Conservation (phyloP, 2,113 vertebrate genomes). For the Suricata suricatta region DNA sequence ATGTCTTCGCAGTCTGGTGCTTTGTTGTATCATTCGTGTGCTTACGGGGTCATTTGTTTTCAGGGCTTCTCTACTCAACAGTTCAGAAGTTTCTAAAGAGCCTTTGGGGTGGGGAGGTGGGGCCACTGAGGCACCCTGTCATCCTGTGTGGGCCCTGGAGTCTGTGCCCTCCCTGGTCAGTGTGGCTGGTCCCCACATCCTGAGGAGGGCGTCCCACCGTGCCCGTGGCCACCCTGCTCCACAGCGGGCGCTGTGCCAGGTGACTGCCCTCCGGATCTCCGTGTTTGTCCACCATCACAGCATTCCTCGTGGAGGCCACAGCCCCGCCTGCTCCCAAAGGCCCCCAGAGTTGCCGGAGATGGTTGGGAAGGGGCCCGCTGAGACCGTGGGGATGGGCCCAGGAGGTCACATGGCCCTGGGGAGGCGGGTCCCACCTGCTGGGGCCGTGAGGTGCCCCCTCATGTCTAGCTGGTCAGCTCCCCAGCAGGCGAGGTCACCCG, state of each 20-base stretch:
- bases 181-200: rapidly evolving
- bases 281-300: background rate
- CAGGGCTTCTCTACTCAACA: background rate
- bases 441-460: background rate
- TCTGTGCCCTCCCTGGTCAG: background rate
- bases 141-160: background rate
- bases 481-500: rapidly evolving
- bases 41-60: background rate
- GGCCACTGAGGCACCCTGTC: background rate
- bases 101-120: background rate
- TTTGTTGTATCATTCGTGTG: background rate
- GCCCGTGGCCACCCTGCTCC: background rate
- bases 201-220: rapidly evolving
- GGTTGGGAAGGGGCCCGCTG: background rate
- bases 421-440: background rate
- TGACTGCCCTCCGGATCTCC: no score
- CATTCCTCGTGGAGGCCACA: background rate
- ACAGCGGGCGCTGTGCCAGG: rapidly evolving
- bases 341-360: background rate
- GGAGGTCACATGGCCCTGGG: no score
- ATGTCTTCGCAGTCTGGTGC: background rate
- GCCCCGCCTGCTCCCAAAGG: background rate
- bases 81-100: background rate
- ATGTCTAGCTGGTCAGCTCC: no score
- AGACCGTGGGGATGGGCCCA: no score